Percentiles rank a stretch among this genome's conserved stretches.
Conservation (phyloP, 2,888 invertebrate genomes). For the Himalopsyche tibetana region DNA sequence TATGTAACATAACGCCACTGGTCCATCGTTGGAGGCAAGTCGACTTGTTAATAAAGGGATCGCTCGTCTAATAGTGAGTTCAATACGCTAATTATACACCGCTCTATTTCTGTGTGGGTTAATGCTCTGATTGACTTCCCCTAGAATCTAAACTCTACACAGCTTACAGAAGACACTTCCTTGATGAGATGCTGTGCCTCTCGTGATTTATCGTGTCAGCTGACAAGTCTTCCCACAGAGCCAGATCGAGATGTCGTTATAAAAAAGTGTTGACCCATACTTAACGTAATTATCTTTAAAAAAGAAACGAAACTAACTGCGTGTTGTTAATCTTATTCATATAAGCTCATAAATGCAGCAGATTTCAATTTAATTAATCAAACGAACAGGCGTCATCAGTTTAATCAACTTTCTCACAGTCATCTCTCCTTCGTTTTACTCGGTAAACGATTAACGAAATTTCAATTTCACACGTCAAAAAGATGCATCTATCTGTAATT, state of each 20-base stretch:
- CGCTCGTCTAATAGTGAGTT: conserved; percentile 44
- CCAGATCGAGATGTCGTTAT: not conserved
- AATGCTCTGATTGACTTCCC: conserved; percentile 39
- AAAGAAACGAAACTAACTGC: not conserved
- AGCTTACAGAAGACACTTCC: conserved; percentile 47
- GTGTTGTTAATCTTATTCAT: not conserved
- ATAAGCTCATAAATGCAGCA: too few relatives aligned
- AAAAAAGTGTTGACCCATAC: conserved; percentile 29
- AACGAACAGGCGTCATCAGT: too few relatives aligned
- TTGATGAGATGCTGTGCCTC: conserved; percentile 36
- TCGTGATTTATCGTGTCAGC: conserved; percentile 58
- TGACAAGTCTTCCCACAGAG: conserved; percentile 46
- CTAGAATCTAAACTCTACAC: conserved; percentile 32
- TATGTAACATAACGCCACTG: not conserved
- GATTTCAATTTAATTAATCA: too few relatives aligned
- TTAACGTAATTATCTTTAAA: not conserved
- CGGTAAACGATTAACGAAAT: too few relatives aligned
- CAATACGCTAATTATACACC: conserved; percentile 57
- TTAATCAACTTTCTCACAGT: too few relatives aligned
- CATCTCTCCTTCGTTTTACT: too few relatives aligned
- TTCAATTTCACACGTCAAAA: too few relatives aligned
- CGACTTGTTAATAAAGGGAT: conserved; percentile 41
- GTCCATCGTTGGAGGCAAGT: not conserved
- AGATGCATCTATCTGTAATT: too few relatives aligned
- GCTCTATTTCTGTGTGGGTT: conserved; percentile 45